Conservation (phyloP, 2,113 vertebrate species). For the Corydoras maculifer region DNA sequence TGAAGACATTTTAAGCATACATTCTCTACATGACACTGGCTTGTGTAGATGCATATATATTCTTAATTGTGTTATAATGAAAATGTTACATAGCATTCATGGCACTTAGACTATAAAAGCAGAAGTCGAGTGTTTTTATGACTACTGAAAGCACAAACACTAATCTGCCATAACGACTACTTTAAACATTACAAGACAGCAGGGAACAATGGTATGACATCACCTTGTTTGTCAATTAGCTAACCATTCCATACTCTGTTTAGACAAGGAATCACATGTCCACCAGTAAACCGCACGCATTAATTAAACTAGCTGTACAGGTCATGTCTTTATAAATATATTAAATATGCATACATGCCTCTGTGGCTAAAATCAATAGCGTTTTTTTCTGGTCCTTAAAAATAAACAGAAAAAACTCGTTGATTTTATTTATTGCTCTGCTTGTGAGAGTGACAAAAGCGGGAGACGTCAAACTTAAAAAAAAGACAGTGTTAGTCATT, state of each 20-base stretch:
- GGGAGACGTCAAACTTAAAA: background rate
- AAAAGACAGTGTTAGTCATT: background rate
- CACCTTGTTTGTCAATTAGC: constrained; percentile 22
- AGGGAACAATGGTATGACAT: constrained; percentile 14
- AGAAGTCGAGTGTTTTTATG: constrained; percentile 33
- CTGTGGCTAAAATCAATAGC: no score
- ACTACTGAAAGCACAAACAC: constrained; percentile 44
- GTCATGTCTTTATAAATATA: no score
- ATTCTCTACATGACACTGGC: constrained; percentile 8
- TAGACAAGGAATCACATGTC: constrained; percentile 36
- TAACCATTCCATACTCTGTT: constrained; percentile 34
- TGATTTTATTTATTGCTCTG: constrained; percentile 42
- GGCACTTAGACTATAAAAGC: constrained; percentile 37
- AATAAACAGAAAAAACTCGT: background rate
- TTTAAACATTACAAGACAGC: constrained; percentile 42
- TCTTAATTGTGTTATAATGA: constrained; percentile 29
- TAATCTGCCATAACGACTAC: constrained; percentile 40
- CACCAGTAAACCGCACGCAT: constrained; percentile 32
- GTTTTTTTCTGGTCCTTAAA: constrained; percentile 3
- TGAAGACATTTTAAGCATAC: constrained; percentile 24
- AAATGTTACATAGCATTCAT: constrained; percentile 35
- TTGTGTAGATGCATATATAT: constrained; percentile 20
- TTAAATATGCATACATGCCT: no score
- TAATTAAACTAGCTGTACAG: no score
- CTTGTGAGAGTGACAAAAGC: constrained; percentile 15